Conservation (phyloP, 2,888 invertebrate genomes). For the Sinopyrophorus schimmeli region DNA sequence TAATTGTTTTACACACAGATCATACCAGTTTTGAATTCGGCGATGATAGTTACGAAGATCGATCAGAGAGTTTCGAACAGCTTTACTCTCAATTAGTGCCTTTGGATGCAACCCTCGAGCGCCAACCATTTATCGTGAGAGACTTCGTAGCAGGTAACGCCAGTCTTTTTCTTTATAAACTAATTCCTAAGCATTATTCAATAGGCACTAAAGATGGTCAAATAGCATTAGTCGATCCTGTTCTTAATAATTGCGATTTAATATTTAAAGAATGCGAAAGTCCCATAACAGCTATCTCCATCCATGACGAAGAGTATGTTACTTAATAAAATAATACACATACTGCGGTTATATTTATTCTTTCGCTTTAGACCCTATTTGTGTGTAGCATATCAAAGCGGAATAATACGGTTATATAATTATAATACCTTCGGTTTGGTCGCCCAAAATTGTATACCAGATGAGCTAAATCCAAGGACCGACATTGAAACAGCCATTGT, state of each 20-base stretch:
- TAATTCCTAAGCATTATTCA: slow-evolving; percentile 11
- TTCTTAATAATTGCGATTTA: slow-evolving; percentile 54
- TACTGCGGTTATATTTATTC: no score
- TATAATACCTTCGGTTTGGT: slow-evolving; percentile 48
- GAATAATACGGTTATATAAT: slow-evolving; percentile 56
- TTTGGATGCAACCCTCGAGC: slow-evolving; percentile 57
- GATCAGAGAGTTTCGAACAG: slow-evolving; percentile 44
- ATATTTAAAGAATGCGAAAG: slow-evolving; percentile 54
- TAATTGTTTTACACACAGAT: neutral
- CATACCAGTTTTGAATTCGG: neutral
- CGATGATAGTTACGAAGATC: slow-evolving; percentile 29
- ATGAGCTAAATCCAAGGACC: slow-evolving; percentile 9
- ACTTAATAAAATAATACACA: slow-evolving; percentile 11
- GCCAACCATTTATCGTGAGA: slow-evolving; percentile 58
- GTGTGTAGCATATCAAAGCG: slow-evolving; percentile 58
- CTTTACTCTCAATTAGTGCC: slow-evolving; percentile 50
- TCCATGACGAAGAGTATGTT: slow-evolving; percentile 60
- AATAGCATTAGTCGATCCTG: slow-evolving; percentile 58
- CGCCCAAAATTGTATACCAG: slow-evolving; percentile 28
- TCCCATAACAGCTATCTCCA: slow-evolving; percentile 53
- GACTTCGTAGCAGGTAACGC: slow-evolving; percentile 63
- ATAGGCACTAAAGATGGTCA: slow-evolving; percentile 57
- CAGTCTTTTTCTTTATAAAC: slow-evolving; percentile 4
- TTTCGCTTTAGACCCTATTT: slow-evolving; percentile 54
- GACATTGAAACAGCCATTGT: slow-evolving; percentile 15